Evolutionary conservation across 2,888 invertebrate genomes (phyloP), one percentile per base, ranked within the genome.

Genomic region (Diachrysia chrysitis): DNA sequence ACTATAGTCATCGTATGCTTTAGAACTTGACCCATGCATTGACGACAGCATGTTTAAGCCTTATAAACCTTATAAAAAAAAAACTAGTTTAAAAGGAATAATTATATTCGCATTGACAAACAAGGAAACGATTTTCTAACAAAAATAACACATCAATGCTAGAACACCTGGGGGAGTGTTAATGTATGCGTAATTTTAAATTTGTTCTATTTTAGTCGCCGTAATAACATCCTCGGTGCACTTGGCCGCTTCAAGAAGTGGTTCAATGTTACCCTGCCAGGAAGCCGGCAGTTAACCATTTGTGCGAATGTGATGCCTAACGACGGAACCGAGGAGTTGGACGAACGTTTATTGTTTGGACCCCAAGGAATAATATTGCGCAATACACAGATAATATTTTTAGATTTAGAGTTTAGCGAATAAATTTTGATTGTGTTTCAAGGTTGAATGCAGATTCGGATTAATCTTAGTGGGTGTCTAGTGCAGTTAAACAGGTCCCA

Each of bases 201-300:
- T 87, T 83, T 76, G 84, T 86, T 92, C 92, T 93, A 93, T 94
- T 93, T 93, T 79, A 83, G 89, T 86, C 81, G 71, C 70, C 77
- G 74, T 89, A 91, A 90, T 85, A 88, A 92, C 91, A 91, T 91
- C 91, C 90, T 89, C 90, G 86, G 90, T 94, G 94, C 94, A 94
- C 94, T 94, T 94, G 95, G 93, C 93, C 93, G 90, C 81, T 53
- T 81, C 78, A 86, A 89, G 91, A 93, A 92, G 88, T 94, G 90
- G 94, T 93, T 93, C 95, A 95, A 95, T 95, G 95, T 93, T 93
- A 93, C 86, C 80, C 77, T 77, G 86, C 78, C 92, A 92, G 95
- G 95, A 95, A 93, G 90, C 67, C 53, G 78, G 76, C 82, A 81
- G 92, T 95, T 94, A 93, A 86, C 89, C 89, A 90, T 90, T 94